A percentile compares a stretch with the other conserved stretches of the same genome.
Evolutionary conservation across 2,888 invertebrate genomes (phyloP).

Genomic region (Eupithecia pulchellata): DNA sequence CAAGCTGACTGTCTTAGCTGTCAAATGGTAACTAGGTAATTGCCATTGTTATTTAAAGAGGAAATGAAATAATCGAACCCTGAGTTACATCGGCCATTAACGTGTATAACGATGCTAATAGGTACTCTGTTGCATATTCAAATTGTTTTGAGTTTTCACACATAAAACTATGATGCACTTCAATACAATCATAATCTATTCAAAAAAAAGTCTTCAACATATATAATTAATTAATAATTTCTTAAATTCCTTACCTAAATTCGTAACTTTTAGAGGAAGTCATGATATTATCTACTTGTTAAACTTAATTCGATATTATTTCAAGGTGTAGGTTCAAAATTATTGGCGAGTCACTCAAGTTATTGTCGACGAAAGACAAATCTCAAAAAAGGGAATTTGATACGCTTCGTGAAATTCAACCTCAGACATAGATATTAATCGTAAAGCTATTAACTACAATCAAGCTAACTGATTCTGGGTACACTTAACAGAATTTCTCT

Average conservation of each 20-base stretch:
- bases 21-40: not conserved
- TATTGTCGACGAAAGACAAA: too few relatives aligned
- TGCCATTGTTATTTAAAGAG: too few relatives aligned
- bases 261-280: not conserved
- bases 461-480: not conserved
- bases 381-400: not conserved
- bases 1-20: not conserved
- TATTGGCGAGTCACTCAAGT: not conserved
- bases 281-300: not conserved
- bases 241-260: too few relatives aligned
- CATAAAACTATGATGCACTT: too few relatives aligned
- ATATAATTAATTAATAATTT: too few relatives aligned
- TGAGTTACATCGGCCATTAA: not conserved
- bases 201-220: too few relatives aligned
- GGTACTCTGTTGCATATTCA: not conserved
- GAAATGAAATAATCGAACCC: not conserved
- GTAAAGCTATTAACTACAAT: not conserved
- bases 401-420: not conserved
- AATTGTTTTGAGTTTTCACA: too few relatives aligned
- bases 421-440: not conserved
- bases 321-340: not conserved
- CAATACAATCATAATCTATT: too few relatives aligned
- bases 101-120: not conserved
- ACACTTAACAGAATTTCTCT: not conserved
- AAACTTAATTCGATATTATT: not conserved